These are phyloP conservation scores for Chloroceryle aenea DNA, from an alignment of 2,113 vertebrate species.

Conservation along the genomic window DNA sequence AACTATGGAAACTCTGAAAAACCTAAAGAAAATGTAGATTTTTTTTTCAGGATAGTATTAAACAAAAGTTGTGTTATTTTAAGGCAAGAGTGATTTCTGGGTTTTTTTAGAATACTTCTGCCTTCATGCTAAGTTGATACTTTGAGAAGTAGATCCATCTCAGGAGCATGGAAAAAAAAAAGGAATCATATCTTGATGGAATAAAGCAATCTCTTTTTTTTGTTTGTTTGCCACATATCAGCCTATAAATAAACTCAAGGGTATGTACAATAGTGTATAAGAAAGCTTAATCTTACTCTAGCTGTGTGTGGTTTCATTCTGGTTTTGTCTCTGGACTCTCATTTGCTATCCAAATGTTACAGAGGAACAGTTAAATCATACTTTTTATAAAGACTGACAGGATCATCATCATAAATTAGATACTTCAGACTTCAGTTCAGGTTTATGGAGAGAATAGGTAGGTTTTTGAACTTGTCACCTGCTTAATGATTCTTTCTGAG, in stretches of 20 bases:
- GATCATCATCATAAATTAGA: neutral
- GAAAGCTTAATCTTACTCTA: neutral
- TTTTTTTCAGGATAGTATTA: neutral
- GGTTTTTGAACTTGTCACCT: neutral
- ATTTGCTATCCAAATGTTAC: neutral
- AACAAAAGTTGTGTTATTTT: neutral
- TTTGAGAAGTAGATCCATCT: neutral
- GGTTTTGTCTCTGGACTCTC: neutral
- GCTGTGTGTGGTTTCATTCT: neutral
- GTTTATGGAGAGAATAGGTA: neutral
- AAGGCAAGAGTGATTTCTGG: neutral
- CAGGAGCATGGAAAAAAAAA: neutral
- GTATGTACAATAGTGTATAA: neutral
- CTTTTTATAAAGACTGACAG: neutral
- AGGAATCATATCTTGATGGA: neutral
- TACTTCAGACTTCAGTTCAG: neutral
- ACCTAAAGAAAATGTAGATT: accelerated
- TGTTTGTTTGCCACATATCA: neutral
- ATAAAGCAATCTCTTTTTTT: neutral
- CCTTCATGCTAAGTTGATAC: neutral
- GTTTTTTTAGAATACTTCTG: neutral
- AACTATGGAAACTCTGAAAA: neutral
- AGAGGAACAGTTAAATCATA: neutral
- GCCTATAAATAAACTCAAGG: neutral
- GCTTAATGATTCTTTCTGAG: neutral